Evolutionary conservation across 1,140 invertebrate genomes (phyloP), one percentile per base, ranked within the genome.

Genomic region (Aphaenogaster floridana): DNA sequence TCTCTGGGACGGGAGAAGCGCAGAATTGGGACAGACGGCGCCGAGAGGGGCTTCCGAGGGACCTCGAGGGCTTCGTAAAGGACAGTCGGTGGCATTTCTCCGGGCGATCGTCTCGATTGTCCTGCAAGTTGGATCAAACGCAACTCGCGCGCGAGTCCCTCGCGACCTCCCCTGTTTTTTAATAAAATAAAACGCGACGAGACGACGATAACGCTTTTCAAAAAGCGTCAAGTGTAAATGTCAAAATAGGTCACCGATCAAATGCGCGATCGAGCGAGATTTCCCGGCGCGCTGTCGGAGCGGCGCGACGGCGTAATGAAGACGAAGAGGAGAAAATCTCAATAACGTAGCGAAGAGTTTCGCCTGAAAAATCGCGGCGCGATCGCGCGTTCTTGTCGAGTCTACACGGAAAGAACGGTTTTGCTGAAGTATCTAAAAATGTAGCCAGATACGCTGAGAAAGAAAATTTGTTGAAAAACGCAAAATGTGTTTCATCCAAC

Each of bases 231-330:
- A 11, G 17, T 66, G 17, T 66, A 36, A 50, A 66, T 21, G n/a
- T 63, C 57, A 13, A 66, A 79, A 39, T 34, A 66, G 61, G 61
- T 66, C 59, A 64, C 4, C 21, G 17, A 8, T 48, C 3, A 79
- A 66, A 64, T 66, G 76, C 42, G 42, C 42, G 17, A 50, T 79
- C 59, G 59, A 79, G 42, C 28, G 28, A 48, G 42, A 54, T 68
- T 54, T 72, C 28, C 50, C 50, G 34, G 36, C 21, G 54, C 74
- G 21, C 54, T 21, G n/a, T 74, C 34, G 17, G n/a, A 17, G 28
- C 9, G 48, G 48, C 71, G 28, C 9, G 48, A 28, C 71, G 28
- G 6, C 34, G 50, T 11, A 54, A 54, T 39, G 34, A 74, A 36
- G 36, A 42, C n/a, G 36, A 59, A 13, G 11, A 15, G n/a, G 11